Evolutionary conservation across 2,888 invertebrate genomes (phyloP), one percentile per base, ranked within the genome.

Genomic region (Aquatica leii): DNA sequence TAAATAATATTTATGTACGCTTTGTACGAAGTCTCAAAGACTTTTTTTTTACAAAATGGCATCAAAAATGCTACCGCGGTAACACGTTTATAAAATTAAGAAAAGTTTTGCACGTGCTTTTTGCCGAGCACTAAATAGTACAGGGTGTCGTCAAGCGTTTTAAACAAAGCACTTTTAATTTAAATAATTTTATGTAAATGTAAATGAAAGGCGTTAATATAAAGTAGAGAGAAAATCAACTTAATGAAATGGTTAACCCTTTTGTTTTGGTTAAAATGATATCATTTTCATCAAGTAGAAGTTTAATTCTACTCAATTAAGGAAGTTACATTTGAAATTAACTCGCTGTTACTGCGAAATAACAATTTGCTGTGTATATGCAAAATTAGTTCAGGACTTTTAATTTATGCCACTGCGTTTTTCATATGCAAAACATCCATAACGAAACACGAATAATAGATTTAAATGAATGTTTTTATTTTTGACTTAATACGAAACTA

Each of bases 141-240:
- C 24, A 24, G 6, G 24, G 6, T 24, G 6, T n/a, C n/a, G n/a
- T 24, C 2, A 24, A 24, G 24, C 6, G 24, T 24, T 24, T 24
- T 24, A 24, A 24, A 24, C 24, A 24, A 43, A 43, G 6, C 14
- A 14, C 15, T 43, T 9, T 8, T 60, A 53, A 60, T 60, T 60
- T 52, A 60, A 60, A 60, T 60, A 60, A 60, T 60, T 54, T 41
- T 37, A 60, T 60, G 53, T 37, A 58, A 58, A 50, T 34, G 58
- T 8, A 41, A 14, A 54, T 20, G 54, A 54, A 52, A 59, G 35
- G 31, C 52, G 14, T 24, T 59, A 14, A 60, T 53, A 49, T 60
- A 60, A 24, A 53, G 6, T 34, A 17, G 11, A 53, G 51, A 34
- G 59, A 59, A 59, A 59, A 60, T 60, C 54, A 59, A 41, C 59